A percentile compares a stretch with the other conserved stretches of the same genome.
Evolutionary conservation across 2,888 invertebrate species (phyloP).

Genomic region (Cheilosia soror): DNA sequence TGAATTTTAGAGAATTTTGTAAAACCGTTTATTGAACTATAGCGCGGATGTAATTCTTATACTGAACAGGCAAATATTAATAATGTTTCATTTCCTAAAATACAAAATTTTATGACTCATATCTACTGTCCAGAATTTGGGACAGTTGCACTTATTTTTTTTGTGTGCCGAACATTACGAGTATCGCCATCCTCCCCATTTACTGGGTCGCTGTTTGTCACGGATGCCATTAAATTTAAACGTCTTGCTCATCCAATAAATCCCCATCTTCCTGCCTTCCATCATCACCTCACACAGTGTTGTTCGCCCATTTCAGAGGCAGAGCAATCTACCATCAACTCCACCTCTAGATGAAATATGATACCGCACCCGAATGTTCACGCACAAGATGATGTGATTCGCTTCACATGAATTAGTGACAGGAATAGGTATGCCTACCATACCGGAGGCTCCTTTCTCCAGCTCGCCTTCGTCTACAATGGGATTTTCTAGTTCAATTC

Average conservation of each 20-base stretch:
- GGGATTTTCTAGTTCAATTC: conserved; percentile 65
- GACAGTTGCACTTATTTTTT: too few relatives aligned
- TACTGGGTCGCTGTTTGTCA: conserved; percentile 6
- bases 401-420: conserved; percentile 53
- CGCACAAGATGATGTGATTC: conserved; percentile 49
- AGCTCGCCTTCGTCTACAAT: conserved; percentile 23
- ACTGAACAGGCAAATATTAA: too few relatives aligned
- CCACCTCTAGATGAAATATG: conserved; percentile 50
- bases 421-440: background rate
- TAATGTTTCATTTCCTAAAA: too few relatives aligned
- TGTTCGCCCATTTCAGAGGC: background rate
- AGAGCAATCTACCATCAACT: conserved; percentile 20
- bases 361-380: conserved; percentile 60
- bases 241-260: conserved; percentile 28
- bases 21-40: too few relatives aligned
- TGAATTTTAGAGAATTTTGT: too few relatives aligned
- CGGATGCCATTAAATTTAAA: conserved; percentile 11
- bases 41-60: too few relatives aligned
- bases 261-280: conserved; percentile 8
- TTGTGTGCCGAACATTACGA: too few relatives aligned
- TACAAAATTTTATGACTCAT: too few relatives aligned
- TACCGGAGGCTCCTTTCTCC: conserved; percentile 16
- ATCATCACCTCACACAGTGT: conserved; percentile 6
- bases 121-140: too few relatives aligned
- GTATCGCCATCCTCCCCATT: background rate